phyloP scores from a whole-genome alignment of 2,888 invertebrate genomes.

The Ennomos quercinarius region DNA sequence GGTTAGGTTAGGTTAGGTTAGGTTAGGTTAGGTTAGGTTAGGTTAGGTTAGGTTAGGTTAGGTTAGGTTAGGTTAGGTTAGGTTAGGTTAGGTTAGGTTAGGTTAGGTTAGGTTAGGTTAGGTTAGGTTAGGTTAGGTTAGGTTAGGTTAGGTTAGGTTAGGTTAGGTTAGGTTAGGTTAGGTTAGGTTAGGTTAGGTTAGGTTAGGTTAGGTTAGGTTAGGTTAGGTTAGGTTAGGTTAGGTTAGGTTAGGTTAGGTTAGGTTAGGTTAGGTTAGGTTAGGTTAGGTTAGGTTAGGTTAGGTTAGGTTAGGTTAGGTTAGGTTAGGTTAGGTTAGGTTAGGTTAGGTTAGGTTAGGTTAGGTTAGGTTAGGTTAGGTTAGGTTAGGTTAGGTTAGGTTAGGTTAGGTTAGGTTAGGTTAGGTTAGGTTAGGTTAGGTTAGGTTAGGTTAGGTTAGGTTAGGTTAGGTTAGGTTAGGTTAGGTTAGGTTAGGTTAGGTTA shows the following conservation, averaged over 20 bases:
- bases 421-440: slow-evolving; percentile 29
- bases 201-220: slow-evolving; percentile 17
- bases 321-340: slow-evolving; percentile 17
- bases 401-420: slow-evolving; percentile 18
- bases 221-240: slow-evolving; percentile 28
- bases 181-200: slow-evolving; percentile 17
- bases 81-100: slow-evolving; percentile 17
- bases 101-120: slow-evolving; percentile 17
- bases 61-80: slow-evolving; percentile 17
- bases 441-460: slow-evolving; percentile 13
- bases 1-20: slow-evolving; percentile 17
- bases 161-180: slow-evolving; percentile 17
- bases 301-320: slow-evolving; percentile 15
- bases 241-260: slow-evolving; percentile 26
- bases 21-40: slow-evolving; percentile 17
- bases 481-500: slow-evolving; percentile 19
- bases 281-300: slow-evolving; percentile 17
- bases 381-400: slow-evolving; percentile 12
- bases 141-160: slow-evolving; percentile 14
- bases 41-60: slow-evolving; percentile 17
- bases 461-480: slow-evolving; percentile 15
- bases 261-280: slow-evolving; percentile 17
- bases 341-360: slow-evolving; percentile 17
- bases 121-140: slow-evolving; percentile 17
- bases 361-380: slow-evolving; percentile 17